Percentiles rank a stretch among this genome's conserved stretches.
phyloP scores from a whole-genome alignment of 1,140 invertebrate species.

The Liolophura sinensis region DNA sequence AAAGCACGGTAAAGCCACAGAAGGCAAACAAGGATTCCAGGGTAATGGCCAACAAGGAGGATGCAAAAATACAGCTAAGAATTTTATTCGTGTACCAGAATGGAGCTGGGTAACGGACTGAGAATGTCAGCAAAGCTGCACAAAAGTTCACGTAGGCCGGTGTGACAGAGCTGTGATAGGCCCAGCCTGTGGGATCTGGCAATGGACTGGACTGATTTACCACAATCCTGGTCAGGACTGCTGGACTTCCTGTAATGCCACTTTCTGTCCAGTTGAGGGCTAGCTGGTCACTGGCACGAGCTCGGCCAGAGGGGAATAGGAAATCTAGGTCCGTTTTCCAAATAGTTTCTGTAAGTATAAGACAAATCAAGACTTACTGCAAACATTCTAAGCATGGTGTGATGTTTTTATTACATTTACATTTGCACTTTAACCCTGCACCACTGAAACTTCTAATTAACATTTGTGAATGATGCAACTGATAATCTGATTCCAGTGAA shows the following conservation, averaged over 20 bases:
- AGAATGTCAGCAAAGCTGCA: constrained; percentile 33
- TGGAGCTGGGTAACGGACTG: constrained; percentile 39
- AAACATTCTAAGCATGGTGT: background rate
- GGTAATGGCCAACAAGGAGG: constrained; percentile 35
- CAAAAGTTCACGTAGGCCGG: constrained; percentile 42
- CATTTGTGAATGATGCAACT: too few relatives aligned
- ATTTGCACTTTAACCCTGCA: too few relatives aligned
- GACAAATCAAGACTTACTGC: constrained; percentile 7
- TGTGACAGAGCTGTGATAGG: constrained; percentile 20
- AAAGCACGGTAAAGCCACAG: constrained; percentile 34
- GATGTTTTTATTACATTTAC: too few relatives aligned
- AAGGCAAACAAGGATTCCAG: constrained; percentile 33
- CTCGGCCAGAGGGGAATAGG: constrained; percentile 28
- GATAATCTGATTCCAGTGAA: too few relatives aligned
- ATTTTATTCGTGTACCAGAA: constrained; percentile 50
- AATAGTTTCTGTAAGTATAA: constrained; percentile 32
- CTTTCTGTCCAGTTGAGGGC: background rate
- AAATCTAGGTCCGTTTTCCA: constrained; percentile 44
- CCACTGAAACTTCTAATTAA: too few relatives aligned
- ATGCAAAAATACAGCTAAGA: constrained; percentile 36
- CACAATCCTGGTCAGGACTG: background rate
- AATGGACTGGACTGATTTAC: background rate
- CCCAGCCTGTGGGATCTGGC: constrained; percentile 16
- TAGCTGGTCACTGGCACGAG: constrained; percentile 19
- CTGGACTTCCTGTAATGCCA: constrained; percentile 26